Conservation (phyloP, 2,888 invertebrate species). For the Ennomos quercinarius region DNA sequence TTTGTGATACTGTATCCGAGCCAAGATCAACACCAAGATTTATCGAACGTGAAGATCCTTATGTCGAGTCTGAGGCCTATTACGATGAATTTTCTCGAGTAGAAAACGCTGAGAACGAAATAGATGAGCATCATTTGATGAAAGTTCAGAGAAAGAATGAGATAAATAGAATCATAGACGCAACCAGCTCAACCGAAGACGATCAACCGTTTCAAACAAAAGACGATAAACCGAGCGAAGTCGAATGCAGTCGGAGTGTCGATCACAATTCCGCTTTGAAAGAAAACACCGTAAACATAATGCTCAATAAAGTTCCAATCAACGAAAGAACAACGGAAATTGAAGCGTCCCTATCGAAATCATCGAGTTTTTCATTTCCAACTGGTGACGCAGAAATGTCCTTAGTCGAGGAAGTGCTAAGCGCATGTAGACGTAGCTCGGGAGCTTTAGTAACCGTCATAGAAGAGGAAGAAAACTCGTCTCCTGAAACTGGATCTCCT, state of each 20-base stretch:
- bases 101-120: slow-evolving; percentile 77
- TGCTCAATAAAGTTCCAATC: slow-evolving; percentile 61
- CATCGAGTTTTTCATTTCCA: slow-evolving; percentile 68
- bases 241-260: slow-evolving; percentile 67
- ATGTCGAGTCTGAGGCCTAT: slow-evolving; percentile 75
- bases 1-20: slow-evolving; percentile 78
- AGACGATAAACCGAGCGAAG: slow-evolving; percentile 65
- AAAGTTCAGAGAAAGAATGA: slow-evolving; percentile 81
- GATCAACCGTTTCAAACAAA: slow-evolving; percentile 52
- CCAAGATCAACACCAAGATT: slow-evolving; percentile 76
- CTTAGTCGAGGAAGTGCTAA: slow-evolving; percentile 77
- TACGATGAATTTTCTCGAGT: slow-evolving; percentile 68
- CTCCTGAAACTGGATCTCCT: slow-evolving; percentile 80
- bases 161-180: slow-evolving; percentile 74
- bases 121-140: slow-evolving; percentile 70
- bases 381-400: slow-evolving; percentile 71
- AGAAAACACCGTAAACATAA: slow-evolving; percentile 76
- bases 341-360: slow-evolving; percentile 67
- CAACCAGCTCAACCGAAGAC: slow-evolving; percentile 60
- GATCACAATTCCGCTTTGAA: slow-evolving; percentile 68
- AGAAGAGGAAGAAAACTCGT: slow-evolving; percentile 87
- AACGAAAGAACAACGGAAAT: slow-evolving; percentile 51
- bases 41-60: slow-evolving; percentile 79
- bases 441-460: slow-evolving; percentile 85
- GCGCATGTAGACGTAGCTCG: slow-evolving; percentile 75